These are phyloP conservation scores for Schrankia costaestrigalis DNA, from an alignment of 2,888 invertebrate genomes.

Conservation along the genomic window DNA sequence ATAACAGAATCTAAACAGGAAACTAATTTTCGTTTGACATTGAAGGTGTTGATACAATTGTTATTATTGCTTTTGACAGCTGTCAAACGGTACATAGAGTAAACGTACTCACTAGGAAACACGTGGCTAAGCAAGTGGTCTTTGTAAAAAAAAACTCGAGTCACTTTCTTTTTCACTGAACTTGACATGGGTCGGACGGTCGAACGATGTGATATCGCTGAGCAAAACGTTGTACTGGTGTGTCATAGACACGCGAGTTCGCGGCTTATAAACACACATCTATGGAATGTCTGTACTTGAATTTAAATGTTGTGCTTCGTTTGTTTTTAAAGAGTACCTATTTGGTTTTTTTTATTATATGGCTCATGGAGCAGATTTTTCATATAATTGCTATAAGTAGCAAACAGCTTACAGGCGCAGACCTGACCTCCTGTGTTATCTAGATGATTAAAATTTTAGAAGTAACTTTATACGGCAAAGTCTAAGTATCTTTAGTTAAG, in stretches of 20 bases:
- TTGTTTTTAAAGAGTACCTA: too few species aligned
- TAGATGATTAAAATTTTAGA: too few species aligned
- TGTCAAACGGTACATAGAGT: constrained; percentile 12
- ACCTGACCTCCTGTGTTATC: too few species aligned
- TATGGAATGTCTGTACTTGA: neutral
- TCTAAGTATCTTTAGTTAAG: too few species aligned
- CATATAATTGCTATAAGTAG: too few species aligned
- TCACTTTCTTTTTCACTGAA: constrained; percentile 67
- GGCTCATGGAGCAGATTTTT: too few species aligned
- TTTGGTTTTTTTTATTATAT: too few species aligned
- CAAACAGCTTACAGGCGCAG: too few species aligned
- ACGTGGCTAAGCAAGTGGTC: constrained; percentile 14
- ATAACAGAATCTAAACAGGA: constrained; percentile 1
- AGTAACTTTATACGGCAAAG: too few species aligned
- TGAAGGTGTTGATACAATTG: constrained; percentile 45
- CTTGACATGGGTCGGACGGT: constrained; percentile 57
- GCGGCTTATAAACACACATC: constrained; percentile 19
- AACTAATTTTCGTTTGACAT: constrained; percentile 31
- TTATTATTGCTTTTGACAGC: constrained; percentile 21
- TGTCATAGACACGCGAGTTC: constrained; percentile 46
- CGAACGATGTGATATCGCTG: constrained; percentile 40
- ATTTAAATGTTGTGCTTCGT: neutral
- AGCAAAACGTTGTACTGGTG: constrained; percentile 35
- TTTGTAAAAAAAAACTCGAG: constrained; percentile 22
- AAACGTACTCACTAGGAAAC: constrained; percentile 8